Base-by-base conservation (phyloP, 2,888 invertebrate species). In the Steinernema scapterisci region DNA sequence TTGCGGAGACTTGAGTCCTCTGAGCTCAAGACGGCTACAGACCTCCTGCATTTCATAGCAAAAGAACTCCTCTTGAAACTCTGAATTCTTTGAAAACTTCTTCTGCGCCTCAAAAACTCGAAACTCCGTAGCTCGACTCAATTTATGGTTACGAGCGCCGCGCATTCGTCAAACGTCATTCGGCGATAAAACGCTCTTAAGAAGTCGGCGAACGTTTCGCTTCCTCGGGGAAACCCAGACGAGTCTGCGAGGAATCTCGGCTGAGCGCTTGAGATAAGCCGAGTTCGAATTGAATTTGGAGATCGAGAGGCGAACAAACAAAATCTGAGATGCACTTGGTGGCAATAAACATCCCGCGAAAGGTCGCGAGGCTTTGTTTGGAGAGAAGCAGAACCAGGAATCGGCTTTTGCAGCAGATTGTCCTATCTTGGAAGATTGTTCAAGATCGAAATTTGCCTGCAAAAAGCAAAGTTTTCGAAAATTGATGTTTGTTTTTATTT, bases 71-170 rank as follows among this genome's bases (percentile, higher is more conserved):
- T 38, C 9, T 38, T 38, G 38, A 38, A 38, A 38, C 38, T 38
- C 38, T 6, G 9, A 38, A 9, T 9, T 38, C 38, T 38, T 9
- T 38, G 38, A 9, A 38, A 38, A 38, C 38, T 38, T 38, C 38
- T 38, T 38, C 38, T 38, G 38, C 38, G 38, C 38, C 38, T 38
- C 38, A 38, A 38, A 38, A 38, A 38, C 38, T 38, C 38, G 38
- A 38, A 38, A 38, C 38, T 38, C 38, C 38, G 9, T 31, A 9
- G 25, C 63, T 38, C 38, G 3, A 9, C 38, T 38, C 25, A 31
- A 63, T 63, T 63, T 63, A 63, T 63, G 63, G 63, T 25, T 63
- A 16, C 63, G 31, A 21, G 63, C 54, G 48, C 48, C 3, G 48
- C 48, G 48, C 48, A 48, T n/a, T n/a, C 16, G 13, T 48, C 48